Conservation (phyloP, 64 coral and sea anemone genomes). For the Trachythela sp. region DNA sequence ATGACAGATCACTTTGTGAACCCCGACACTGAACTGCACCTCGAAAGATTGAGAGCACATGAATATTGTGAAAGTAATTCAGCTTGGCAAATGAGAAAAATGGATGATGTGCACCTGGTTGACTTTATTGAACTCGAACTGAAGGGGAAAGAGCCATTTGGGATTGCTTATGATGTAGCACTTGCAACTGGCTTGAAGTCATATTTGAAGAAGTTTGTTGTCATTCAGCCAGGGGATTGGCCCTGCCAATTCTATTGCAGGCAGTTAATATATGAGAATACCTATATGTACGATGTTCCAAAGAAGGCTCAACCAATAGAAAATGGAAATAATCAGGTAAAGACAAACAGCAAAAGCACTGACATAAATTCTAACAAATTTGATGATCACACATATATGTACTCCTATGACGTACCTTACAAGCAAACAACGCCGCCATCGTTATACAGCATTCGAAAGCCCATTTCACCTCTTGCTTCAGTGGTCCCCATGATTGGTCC, state of each 20-base stretch:
- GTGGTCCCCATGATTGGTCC: no score
- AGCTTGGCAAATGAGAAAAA: slow-evolving; percentile 33
- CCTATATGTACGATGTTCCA: neutral
- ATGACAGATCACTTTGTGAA: slow-evolving; percentile 57
- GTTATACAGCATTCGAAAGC: no score
- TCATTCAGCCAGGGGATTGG: slow-evolving; percentile 43
- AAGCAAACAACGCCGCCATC: no score
- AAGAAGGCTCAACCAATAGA: neutral
- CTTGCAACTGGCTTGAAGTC: slow-evolving; percentile 27
- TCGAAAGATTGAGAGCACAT: slow-evolving; percentile 16
- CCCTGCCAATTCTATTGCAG: neutral
- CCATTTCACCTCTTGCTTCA: no score
- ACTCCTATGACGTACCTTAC: no score
- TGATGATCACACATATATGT: no score
- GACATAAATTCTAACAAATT: no score
- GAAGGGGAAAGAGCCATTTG: slow-evolving; percentile 56
- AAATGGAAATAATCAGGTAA: neutral
- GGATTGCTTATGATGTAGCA: slow-evolving; percentile 45
- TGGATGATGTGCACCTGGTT: slow-evolving; percentile 48
- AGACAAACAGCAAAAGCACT: no score
- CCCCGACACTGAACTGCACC: slow-evolving; percentile 44
- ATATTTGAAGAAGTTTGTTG: slow-evolving; percentile 25
- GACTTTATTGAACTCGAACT: slow-evolving; percentile 41
- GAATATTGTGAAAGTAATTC: slow-evolving; percentile 44
- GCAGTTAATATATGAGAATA: neutral